Conservation (phyloP, 2,888 invertebrate genomes). For the Biston betularia region DNA sequence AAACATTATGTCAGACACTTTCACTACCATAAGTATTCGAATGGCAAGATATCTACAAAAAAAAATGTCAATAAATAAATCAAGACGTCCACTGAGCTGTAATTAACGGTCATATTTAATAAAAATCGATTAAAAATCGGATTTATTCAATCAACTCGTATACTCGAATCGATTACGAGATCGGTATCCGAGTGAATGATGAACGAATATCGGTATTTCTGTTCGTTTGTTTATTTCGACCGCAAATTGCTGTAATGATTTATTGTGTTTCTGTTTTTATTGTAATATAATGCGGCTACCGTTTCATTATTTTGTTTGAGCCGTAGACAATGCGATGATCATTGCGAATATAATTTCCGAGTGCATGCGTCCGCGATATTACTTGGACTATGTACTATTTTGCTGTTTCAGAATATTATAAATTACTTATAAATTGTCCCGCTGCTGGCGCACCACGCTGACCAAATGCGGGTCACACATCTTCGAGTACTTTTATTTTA, state of each 20-base stretch:
- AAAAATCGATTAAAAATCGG: constrained; percentile 70
- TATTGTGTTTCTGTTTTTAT: constrained; percentile 28
- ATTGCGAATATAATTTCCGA: background rate
- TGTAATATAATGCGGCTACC: background rate
- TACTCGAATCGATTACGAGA: constrained; percentile 59
- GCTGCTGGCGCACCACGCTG: too few relatives aligned
- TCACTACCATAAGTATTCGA: constrained; percentile 46
- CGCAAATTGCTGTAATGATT: constrained; percentile 28
- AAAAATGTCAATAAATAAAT: constrained; percentile 55
- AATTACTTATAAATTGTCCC: background rate
- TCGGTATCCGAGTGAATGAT: constrained; percentile 64
- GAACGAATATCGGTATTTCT: constrained; percentile 45
- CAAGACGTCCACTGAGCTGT: constrained; percentile 55
- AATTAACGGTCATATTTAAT: constrained; percentile 71
- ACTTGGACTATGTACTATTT: background rate
- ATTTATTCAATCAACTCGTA: constrained; percentile 70
- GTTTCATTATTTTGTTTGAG: constrained; percentile 21
- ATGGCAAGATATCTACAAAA: constrained; percentile 40
- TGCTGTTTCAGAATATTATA: too few relatives aligned
- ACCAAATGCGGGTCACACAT: too few relatives aligned
- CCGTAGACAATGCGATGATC: constrained; percentile 16
- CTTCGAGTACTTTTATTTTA: too few relatives aligned
- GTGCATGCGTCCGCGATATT: background rate
- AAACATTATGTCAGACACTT: constrained; percentile 52
- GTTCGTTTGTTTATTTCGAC: constrained; percentile 31